Conservation (phyloP, 2,113 vertebrate species). For the Thalassoma bifasciatum region DNA sequence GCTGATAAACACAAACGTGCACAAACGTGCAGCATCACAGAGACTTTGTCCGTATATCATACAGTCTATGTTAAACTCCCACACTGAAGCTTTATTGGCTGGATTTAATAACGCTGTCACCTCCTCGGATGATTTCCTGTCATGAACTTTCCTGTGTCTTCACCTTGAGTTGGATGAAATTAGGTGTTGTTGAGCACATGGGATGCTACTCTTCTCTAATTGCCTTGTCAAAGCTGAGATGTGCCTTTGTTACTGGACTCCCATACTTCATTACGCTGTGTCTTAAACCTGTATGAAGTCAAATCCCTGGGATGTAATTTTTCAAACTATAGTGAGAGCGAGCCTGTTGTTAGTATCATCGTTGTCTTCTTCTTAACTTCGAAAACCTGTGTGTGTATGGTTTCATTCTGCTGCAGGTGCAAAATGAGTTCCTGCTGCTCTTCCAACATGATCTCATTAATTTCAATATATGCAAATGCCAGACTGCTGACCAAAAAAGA, state of each 20-base stretch:
- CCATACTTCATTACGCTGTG: slow-evolving; percentile 31
- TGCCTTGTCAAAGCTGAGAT: slow-evolving; percentile 44
- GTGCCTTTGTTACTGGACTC: slow-evolving; percentile 22
- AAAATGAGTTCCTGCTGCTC: slow-evolving; percentile 30
- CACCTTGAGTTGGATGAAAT: slow-evolving; percentile 40
- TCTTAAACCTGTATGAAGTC: slow-evolving; percentile 4
- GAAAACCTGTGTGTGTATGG: slow-evolving; percentile 45
- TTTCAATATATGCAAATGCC: slow-evolving; percentile 41
- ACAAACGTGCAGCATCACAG: too few species aligned
- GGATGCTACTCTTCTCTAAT: slow-evolving; percentile 29
- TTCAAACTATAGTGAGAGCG: slow-evolving; percentile 8
- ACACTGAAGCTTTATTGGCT: neutral
- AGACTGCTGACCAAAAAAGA: slow-evolving; percentile 33
- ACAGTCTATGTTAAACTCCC: neutral
- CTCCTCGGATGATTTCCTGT: neutral
- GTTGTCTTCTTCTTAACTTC: slow-evolving; percentile 17
- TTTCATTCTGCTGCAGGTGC: slow-evolving; percentile 13
- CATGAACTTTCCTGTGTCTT: slow-evolving; percentile 10
- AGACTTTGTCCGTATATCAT: too few species aligned
- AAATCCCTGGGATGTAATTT: slow-evolving; percentile 9
- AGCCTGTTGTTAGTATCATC: slow-evolving; percentile 29
- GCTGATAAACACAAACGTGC: too few species aligned
- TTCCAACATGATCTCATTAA: slow-evolving; percentile 60
- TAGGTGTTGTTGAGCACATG: slow-evolving; percentile 20
- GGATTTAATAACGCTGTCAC: neutral